A percentile compares a stretch with the other conserved stretches of the same genome.
phyloP scores from a whole-genome alignment of 2,888 invertebrate genomes.

The Tenthredo notha region DNA sequence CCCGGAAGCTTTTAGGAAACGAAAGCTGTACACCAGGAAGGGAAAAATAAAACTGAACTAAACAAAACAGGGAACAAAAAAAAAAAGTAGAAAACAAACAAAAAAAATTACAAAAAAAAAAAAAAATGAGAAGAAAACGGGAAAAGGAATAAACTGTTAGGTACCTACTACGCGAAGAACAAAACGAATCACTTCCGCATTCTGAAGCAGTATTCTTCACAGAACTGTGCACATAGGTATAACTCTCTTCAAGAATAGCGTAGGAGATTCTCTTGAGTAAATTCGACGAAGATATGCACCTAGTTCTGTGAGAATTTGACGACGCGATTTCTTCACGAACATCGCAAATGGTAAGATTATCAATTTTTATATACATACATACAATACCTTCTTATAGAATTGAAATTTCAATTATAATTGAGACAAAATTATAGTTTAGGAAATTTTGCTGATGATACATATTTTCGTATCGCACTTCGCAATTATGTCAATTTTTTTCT shows the following conservation, averaged over 20 bases:
- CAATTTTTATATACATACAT: too few species aligned
- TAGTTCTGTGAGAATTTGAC: neutral
- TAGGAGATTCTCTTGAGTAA: neutral
- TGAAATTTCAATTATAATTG: too few species aligned
- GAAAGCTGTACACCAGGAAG: neutral
- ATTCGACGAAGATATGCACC: neutral
- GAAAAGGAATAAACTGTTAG: neutral
- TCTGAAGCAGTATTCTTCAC: neutral
- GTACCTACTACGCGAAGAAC: neutral
- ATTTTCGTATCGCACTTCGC: too few species aligned
- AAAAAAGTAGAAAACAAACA: neutral
- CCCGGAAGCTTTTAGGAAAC: constrained; percentile 40
- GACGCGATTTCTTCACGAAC: neutral
- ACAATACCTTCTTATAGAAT: too few species aligned
- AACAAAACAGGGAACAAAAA: neutral
- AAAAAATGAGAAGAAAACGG: neutral
- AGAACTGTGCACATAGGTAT: neutral
- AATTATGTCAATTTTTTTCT: neutral
- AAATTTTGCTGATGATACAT: too few species aligned
- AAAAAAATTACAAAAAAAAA: neutral
- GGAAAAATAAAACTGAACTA: constrained; percentile 11
- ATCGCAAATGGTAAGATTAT: too few species aligned
- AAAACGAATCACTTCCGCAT: constrained; percentile 8
- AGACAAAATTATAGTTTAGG: too few species aligned
- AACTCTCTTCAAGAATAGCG: neutral